phyloP scores from a whole-genome alignment of 2,797 vertebrate species.

The Mormyrops attenuatus region DNA sequence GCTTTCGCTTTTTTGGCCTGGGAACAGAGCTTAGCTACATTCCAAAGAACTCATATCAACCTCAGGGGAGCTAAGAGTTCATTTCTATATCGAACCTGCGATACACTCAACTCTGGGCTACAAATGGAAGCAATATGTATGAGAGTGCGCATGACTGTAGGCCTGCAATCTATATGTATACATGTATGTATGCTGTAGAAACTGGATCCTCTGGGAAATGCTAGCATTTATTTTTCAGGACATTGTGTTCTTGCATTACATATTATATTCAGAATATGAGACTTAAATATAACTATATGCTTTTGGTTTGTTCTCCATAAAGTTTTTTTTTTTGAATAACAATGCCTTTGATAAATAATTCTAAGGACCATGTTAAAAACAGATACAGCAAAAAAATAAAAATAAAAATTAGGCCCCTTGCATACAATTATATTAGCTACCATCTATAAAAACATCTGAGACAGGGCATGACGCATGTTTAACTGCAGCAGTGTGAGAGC shows the following conservation, averaged over 20 bases:
- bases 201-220: background rate
- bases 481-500: background rate
- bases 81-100: background rate
- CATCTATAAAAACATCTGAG: background rate
- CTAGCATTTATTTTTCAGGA: background rate
- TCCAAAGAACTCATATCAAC: background rate
- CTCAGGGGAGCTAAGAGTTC: constrained; percentile 1
- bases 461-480: background rate
- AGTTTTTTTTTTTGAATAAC: background rate
- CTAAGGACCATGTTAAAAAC: background rate
- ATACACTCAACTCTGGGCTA: background rate
- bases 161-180: background rate
- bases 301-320: background rate
- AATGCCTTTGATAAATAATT: background rate
- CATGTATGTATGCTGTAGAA: constrained; percentile 16
- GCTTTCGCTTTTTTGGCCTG: background rate
- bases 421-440: background rate
- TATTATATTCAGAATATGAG: background rate
- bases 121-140: background rate
- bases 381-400: background rate
- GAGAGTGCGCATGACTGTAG: background rate
- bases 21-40: background rate
- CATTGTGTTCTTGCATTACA: background rate
- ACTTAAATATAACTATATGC: background rate
- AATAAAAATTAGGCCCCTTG: background rate